Evolutionary conservation across 2,888 invertebrate genomes (phyloP).

Genomic region (Nemotelus nigrinus): DNA sequence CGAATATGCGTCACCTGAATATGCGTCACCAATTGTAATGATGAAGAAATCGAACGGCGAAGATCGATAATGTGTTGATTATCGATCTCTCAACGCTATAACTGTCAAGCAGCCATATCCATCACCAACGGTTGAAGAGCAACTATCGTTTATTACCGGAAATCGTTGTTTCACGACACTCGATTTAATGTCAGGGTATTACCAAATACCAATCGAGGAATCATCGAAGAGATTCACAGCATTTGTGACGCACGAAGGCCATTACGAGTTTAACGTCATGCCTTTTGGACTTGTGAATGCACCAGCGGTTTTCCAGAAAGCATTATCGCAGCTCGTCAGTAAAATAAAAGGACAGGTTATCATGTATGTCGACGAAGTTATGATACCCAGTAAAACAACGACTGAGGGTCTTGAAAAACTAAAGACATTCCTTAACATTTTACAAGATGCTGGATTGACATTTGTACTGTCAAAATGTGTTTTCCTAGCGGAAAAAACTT

Average conservation of each 20-base stretch:
- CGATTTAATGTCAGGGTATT: not conserved
- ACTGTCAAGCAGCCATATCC: no score
- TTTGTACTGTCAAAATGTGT: slow-evolving; percentile 49
- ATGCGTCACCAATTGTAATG: no score
- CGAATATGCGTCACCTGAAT: no score
- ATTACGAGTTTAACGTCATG: not conserved
- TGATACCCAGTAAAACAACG: slow-evolving; percentile 47
- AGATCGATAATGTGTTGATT: no score
- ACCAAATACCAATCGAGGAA: not conserved
- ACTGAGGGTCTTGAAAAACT: slow-evolving; percentile 31
- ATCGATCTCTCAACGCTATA: no score
- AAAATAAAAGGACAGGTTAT: not conserved
- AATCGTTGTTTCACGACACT: no score
- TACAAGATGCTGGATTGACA: slow-evolving; percentile 47
- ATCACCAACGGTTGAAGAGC: no score
- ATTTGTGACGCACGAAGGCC: slow-evolving; percentile 17
- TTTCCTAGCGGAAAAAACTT: slow-evolving; percentile 48
- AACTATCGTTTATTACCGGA: no score
- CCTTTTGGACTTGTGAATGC: not conserved
- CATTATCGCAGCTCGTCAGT: not conserved
- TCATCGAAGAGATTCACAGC: slow-evolving; percentile 28
- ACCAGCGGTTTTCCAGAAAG: not conserved
- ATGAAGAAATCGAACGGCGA: no score
- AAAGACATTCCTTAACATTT: slow-evolving; percentile 43
- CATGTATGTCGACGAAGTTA: slow-evolving; percentile 50